Percentiles rank a stretch among this genome's conserved stretches.
Evolutionary conservation across 2,797 vertebrate species (phyloP).

Genomic region (Sebastiscus albofasciatus): DNA sequence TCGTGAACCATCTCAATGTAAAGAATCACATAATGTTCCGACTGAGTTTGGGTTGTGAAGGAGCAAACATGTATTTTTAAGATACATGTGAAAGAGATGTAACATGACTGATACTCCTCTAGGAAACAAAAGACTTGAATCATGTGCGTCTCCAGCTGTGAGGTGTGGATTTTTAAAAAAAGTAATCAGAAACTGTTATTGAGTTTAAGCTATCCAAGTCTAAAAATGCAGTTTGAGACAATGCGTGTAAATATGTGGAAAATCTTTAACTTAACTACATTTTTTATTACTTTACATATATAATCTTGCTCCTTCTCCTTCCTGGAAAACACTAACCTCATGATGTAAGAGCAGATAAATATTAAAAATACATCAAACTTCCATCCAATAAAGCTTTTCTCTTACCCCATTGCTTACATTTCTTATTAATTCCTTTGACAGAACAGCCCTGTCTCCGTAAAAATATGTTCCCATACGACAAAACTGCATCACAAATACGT

Average conservation of each 20-base stretch:
- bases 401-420: neutral
- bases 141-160: neutral
- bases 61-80: neutral
- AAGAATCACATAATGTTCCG: neutral
- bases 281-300: neutral
- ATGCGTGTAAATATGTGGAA: too few relatives aligned
- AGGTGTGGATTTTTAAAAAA: neutral
- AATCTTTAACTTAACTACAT: neutral
- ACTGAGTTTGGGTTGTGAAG: neutral
- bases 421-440: too few relatives aligned
- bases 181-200: neutral
- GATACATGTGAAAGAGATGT: neutral
- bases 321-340: too few relatives aligned
- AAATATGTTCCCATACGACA: too few relatives aligned
- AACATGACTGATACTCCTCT: fast-evolving
- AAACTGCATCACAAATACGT: too few relatives aligned
- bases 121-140: neutral
- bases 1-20: neutral
- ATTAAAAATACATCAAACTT: too few relatives aligned
- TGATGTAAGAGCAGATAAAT: fast-evolving
- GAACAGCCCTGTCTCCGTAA: too few relatives aligned
- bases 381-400: neutral
- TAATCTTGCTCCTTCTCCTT: neutral
- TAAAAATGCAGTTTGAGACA: neutral
- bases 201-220: neutral